phyloP scores from a whole-genome alignment of 2,888 invertebrate genomes.

The Zhuqinia jingwanae region DNA sequence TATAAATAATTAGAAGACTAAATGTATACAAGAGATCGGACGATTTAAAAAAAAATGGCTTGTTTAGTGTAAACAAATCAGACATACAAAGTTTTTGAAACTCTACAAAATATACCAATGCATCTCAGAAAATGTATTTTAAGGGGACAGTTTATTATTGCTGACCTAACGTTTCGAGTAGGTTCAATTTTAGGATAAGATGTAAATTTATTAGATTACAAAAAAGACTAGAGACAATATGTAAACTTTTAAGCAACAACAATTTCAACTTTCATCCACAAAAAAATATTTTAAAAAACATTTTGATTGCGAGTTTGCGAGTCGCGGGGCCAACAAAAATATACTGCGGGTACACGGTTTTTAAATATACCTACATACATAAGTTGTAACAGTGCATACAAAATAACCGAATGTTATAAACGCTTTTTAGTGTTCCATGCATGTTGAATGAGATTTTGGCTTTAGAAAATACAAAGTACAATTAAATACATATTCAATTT shows the following conservation, averaged over 20 bases:
- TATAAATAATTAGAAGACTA: no score
- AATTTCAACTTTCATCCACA: neutral
- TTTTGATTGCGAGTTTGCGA: neutral
- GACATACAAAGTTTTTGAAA: neutral
- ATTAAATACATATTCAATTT: no score
- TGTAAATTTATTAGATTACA: neutral
- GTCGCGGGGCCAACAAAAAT: slow-evolving; percentile 11
- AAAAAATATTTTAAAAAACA: neutral
- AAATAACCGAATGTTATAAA: no score
- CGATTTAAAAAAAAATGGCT: no score
- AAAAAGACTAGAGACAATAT: neutral
- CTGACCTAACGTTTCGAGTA: neutral
- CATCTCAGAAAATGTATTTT: slow-evolving; percentile 35
- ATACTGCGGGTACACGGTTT: no score
- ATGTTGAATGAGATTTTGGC: no score
- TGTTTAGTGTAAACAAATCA: no score
- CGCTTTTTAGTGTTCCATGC: no score
- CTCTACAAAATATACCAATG: slow-evolving; percentile 1
- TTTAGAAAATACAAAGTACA: no score
- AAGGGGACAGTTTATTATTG: neutral
- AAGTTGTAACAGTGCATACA: no score
- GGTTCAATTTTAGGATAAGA: neutral
- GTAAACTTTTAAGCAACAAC: neutral
- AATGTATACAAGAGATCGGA: no score
- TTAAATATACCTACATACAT: neutral